Evolutionary conservation across 2,113 vertebrate genomes (phyloP).

Genomic region (Anarhynchus alexandrinus): DNA sequence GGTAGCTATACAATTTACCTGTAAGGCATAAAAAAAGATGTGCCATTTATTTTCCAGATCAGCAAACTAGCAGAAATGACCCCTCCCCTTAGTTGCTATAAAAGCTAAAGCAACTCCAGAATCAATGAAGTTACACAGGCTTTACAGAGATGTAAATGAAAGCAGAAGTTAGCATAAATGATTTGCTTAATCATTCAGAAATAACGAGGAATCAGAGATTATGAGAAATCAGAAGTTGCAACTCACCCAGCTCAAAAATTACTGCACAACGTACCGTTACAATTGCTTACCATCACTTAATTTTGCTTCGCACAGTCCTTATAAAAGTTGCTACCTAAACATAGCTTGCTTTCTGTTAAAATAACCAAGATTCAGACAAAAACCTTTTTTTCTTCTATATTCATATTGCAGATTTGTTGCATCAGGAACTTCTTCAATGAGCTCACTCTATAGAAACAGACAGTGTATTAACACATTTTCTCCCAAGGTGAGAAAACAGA

Average conservation of each 20-base stretch:
- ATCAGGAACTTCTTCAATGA: slow-evolving; percentile 20
- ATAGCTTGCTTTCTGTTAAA: background rate
- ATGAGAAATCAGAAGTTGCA: background rate
- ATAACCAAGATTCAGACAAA: background rate
- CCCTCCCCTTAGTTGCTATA: background rate
- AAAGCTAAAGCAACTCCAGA: background rate
- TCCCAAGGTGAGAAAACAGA: slow-evolving; percentile 68
- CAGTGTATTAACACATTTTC: slow-evolving; percentile 53
- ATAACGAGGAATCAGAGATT: background rate
- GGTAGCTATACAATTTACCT: background rate
- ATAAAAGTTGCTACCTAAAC: background rate
- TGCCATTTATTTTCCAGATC: background rate
- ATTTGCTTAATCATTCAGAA: slow-evolving; percentile 26
- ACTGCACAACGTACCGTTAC: fast-evolving
- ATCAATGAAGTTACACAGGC: background rate
- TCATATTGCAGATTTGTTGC: background rate
- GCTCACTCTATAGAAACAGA: slow-evolving; percentile 12
- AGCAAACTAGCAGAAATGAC: background rate
- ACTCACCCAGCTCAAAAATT: background rate
- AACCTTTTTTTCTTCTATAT: background rate
- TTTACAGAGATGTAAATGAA: slow-evolving; percentile 6
- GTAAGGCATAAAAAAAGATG: background rate
- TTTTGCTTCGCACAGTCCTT: background rate
- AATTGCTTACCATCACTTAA: background rate
- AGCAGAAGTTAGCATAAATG: background rate